These are phyloP conservation scores for Cloeon dipterum DNA, from an alignment of 2,888 invertebrate genomes.

Conservation along the genomic window DNA sequence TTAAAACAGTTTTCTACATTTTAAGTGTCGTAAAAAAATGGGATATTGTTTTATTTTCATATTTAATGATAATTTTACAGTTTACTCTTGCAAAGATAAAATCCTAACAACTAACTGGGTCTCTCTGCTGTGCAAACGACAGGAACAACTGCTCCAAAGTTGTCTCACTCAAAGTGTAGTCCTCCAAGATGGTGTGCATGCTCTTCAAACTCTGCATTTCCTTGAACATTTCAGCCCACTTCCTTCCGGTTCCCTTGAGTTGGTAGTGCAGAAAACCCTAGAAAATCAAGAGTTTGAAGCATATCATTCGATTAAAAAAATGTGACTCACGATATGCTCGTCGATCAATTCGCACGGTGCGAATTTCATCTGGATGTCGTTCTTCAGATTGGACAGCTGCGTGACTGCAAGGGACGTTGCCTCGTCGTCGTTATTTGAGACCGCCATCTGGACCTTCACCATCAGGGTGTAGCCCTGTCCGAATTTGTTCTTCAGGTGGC, in stretches of 20 bases:
- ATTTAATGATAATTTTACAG: too few species aligned
- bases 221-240: conserved; percentile 19
- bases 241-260: conserved; percentile 14
- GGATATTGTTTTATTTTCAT: too few species aligned
- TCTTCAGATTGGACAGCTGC: conserved; percentile 21
- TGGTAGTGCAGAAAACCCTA: conserved; percentile 21
- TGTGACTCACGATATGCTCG: conserved; percentile 31
- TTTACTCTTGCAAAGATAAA: too few species aligned
- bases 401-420: conserved; percentile 7
- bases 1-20: too few species aligned
- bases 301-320: not conserved
- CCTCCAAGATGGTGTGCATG: conserved; percentile 16
- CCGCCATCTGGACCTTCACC: conserved; percentile 18
- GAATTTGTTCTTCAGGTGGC: conserved; percentile 44
- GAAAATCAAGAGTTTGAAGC: too few species aligned
- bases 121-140: conserved; percentile 19
- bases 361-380: conserved; percentile 26
- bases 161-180: conserved; percentile 20
- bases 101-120: too few species aligned
- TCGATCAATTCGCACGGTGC: conserved; percentile 36
- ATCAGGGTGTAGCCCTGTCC: conserved; percentile 41
- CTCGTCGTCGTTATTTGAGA: conserved; percentile 9
- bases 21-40: too few species aligned
- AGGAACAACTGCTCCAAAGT: conserved; percentile 25
- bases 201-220: conserved; percentile 21